phyloP scores from a whole-genome alignment of 2,113 vertebrate species.

The Pollachius pollachius region DNA sequence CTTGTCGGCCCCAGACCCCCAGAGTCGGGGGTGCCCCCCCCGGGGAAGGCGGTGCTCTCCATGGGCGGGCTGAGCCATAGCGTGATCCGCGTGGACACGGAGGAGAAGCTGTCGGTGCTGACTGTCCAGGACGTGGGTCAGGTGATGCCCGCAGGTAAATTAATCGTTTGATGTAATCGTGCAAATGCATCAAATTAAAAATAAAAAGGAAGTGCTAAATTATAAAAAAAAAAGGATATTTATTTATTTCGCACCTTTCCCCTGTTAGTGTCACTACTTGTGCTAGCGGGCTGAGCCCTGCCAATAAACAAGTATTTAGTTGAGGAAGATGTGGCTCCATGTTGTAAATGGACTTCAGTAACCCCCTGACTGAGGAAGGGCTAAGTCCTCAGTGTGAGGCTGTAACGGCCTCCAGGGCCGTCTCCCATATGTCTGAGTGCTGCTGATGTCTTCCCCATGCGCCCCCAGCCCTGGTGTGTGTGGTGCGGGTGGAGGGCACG shows the following conservation, averaged over 20 bases:
- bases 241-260: too few species aligned
- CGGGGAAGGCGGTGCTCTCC: slow-evolving; percentile 90
- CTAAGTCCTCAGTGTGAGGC: too few species aligned
- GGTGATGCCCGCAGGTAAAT: slow-evolving; percentile 91
- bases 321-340: too few species aligned
- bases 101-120: slow-evolving; percentile 93
- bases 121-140: slow-evolving; percentile 95
- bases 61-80: slow-evolving; percentile 90
- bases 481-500: slow-evolving; percentile 87
- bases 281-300: too few species aligned
- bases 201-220: neutral
- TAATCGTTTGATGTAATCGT: slow-evolving; percentile 7
- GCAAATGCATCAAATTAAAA: too few species aligned
- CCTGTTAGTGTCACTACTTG: too few species aligned
- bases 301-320: too few species aligned
- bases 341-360: too few species aligned
- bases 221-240: neutral
- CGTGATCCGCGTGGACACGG: slow-evolving; percentile 90
- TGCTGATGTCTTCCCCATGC: slow-evolving; percentile 19
- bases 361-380: too few species aligned
- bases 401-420: neutral
- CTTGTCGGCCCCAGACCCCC: slow-evolving; percentile 76
- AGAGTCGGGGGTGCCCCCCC: slow-evolving; percentile 85
- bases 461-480: slow-evolving; percentile 81
- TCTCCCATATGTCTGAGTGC: neutral